A percentile compares a stretch with the other conserved stretches of the same genome.
phyloP scores from a whole-genome alignment of 2,888 invertebrate species.

The Epinotia ramella region DNA sequence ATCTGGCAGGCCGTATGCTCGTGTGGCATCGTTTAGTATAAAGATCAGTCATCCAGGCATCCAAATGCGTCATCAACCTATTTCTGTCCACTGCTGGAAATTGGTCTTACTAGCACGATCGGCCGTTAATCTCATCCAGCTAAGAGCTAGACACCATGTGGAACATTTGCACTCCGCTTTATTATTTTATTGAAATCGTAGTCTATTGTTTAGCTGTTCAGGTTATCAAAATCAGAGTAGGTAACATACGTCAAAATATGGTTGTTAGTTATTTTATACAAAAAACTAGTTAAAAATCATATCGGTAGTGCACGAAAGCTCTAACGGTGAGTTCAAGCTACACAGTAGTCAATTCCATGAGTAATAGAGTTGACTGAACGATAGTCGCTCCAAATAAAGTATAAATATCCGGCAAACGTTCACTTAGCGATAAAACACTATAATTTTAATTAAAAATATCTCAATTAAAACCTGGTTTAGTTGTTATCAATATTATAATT shows the following conservation, averaged over 20 bases:
- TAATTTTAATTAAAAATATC: conserved; percentile 40
- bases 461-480: conserved; percentile 33
- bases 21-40: too few relatives aligned
- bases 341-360: conserved; percentile 5
- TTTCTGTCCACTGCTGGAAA: too few relatives aligned
- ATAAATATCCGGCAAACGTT: conserved; percentile 13
- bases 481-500: conserved; percentile 42
- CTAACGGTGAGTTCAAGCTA: not conserved
- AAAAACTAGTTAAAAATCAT: not conserved
- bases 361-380: conserved; percentile 16
- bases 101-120: too few relatives aligned
- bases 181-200: not conserved
- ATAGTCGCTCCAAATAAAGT: not conserved
- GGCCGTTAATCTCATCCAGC: too few relatives aligned
- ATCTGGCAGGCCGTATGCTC: too few relatives aligned
- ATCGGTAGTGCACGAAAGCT: not conserved
- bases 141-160: too few relatives aligned
- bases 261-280: not conserved
- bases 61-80: too few relatives aligned
- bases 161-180: too few relatives aligned
- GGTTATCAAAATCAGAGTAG: not conserved
- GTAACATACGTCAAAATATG: too few relatives aligned
- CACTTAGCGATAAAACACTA: conserved; percentile 35
- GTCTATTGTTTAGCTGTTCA: not conserved
- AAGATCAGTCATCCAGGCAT: too few relatives aligned